phyloP scores from a whole-genome alignment of 2,113 vertebrate species.

The Trogon melanurus region DNA sequence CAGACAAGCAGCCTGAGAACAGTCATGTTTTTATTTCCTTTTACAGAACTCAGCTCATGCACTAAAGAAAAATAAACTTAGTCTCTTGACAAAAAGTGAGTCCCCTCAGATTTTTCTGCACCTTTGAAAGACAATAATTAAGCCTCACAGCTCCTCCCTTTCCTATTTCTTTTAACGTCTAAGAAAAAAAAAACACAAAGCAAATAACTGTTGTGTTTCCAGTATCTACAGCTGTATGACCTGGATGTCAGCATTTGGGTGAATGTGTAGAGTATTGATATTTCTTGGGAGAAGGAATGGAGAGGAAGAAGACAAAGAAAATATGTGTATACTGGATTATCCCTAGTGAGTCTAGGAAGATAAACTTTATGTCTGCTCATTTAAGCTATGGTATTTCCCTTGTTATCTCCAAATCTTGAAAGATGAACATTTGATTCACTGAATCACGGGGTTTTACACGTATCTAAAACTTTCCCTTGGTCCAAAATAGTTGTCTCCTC shows the following conservation, averaged over 20 bases:
- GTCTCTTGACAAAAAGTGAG: not conserved
- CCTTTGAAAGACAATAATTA: not conserved
- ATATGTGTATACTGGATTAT: fast-evolving
- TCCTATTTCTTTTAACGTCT: not conserved
- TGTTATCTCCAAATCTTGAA: not conserved
- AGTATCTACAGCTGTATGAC: not conserved
- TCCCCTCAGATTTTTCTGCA: not conserved
- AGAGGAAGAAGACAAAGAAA: not conserved
- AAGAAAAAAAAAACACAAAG: not conserved
- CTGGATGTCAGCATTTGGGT: not conserved
- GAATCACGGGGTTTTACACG: not conserved
- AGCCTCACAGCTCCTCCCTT: not conserved
- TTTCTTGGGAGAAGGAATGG: not conserved
- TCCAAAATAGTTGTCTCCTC: not conserved
- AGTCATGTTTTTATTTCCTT: not conserved
- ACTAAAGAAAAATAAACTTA: not conserved
- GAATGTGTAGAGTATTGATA: not conserved
- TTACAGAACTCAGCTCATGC: not conserved
- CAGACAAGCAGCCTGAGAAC: not conserved
- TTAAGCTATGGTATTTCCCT: not conserved
- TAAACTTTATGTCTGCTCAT: not conserved
- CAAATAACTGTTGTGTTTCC: not conserved
- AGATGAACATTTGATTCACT: not conserved
- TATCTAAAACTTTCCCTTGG: not conserved
- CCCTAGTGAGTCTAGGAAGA: not conserved